Percentiles rank a stretch among this genome's conserved stretches.
These are phyloP conservation scores for Helicoverpa zea DNA, from an alignment of 1,140 invertebrate species.

Conservation along the genomic window DNA sequence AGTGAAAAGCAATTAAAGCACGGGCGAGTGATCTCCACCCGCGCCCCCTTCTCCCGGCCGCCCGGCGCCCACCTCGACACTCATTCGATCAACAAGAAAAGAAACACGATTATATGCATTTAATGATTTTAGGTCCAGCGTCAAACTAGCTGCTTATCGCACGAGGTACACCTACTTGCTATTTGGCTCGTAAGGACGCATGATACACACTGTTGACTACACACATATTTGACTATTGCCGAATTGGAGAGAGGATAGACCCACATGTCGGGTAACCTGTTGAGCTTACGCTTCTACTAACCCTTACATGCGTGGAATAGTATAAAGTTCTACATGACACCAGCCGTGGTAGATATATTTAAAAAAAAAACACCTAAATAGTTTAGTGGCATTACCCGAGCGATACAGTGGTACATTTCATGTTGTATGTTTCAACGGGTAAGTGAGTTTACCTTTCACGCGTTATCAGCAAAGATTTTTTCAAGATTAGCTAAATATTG, in stretches of 20 bases:
- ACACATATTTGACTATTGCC: neutral
- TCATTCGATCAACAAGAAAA: conserved; percentile 78
- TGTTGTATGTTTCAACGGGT: too few relatives aligned
- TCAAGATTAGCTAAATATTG: too few relatives aligned
- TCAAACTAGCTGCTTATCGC: neutral
- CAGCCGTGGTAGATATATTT: too few relatives aligned
- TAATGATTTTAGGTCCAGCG: conserved; percentile 38
- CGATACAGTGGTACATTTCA: too few relatives aligned
- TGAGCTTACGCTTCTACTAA: conserved; percentile 15
- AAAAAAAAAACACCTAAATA: too few relatives aligned
- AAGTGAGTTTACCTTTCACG: too few relatives aligned
- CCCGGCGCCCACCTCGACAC: conserved; percentile 64
- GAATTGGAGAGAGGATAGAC: neutral
- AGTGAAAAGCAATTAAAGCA: conserved; percentile 87
- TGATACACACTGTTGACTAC: neutral
- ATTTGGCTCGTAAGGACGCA: neutral
- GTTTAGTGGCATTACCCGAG: too few relatives aligned
- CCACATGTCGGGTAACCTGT: conserved; percentile 33
- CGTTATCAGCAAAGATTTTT: too few relatives aligned
- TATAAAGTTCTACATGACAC: too few relatives aligned
- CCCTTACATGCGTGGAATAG: neutral
- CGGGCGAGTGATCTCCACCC: conserved; percentile 78
- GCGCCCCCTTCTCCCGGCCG: conserved; percentile 57
- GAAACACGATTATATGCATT: conserved; percentile 72
- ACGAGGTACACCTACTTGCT: neutral